Percentiles rank a stretch among this genome's conserved stretches.
These are phyloP conservation scores for Rhingia campestris DNA, from an alignment of 2,888 invertebrate species.

Conservation along the genomic window DNA sequence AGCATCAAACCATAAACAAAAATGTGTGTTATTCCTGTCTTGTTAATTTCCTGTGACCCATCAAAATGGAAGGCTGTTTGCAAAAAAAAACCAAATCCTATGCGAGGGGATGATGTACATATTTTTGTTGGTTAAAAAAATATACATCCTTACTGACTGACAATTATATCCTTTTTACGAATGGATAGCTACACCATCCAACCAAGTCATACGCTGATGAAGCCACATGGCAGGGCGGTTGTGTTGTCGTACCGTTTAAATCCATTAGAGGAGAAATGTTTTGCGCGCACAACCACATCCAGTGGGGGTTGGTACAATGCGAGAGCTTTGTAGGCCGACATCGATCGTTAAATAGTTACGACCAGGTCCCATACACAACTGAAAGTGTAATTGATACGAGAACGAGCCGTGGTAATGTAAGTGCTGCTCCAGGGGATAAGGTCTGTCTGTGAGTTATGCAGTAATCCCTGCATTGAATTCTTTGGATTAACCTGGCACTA, in stretches of 20 bases:
- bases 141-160: conserved; percentile 60
- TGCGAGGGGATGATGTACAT: conserved; percentile 17
- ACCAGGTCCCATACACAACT: conserved; percentile 40
- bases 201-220: conserved; percentile 9
- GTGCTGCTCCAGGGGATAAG: conserved; percentile 29
- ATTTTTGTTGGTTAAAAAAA: conserved; percentile 43
- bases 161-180: conserved; percentile 74
- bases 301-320: conserved; percentile 1
- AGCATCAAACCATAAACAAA: conserved; percentile 64
- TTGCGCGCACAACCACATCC: not conserved
- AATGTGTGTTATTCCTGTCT: conserved; percentile 70
- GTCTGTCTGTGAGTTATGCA: conserved; percentile 12
- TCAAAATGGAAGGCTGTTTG: not conserved
- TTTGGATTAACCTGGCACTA: conserved; percentile 50
- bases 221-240: conserved; percentile 43
- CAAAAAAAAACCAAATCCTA: conserved; percentile 21
- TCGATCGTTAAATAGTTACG: conserved; percentile 62
- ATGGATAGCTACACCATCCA: conserved; percentile 52
- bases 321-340: conserved; percentile 36
- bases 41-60: conserved; percentile 69
- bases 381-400: conserved; percentile 68
- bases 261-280: conserved; percentile 38
- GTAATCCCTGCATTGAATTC: conserved; percentile 57
- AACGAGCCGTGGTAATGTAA: conserved; percentile 50
- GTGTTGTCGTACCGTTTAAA: conserved; percentile 47